Percentiles rank a stretch among this genome's conserved stretches.
Conservation (phyloP, 2,888 invertebrate species). For the Drosophila villosipedis region DNA sequence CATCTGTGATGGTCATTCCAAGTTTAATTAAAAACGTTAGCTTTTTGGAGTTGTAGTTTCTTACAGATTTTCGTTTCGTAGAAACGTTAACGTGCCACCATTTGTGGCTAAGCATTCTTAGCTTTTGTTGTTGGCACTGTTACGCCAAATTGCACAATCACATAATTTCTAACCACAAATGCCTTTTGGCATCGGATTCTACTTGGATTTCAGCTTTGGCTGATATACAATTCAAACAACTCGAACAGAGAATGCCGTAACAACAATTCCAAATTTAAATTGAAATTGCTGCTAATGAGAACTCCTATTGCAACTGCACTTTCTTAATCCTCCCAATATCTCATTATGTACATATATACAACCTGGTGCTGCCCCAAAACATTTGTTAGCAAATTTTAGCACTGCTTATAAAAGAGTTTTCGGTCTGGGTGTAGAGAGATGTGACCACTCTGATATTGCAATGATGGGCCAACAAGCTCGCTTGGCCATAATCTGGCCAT, state of each 20-base stretch:
- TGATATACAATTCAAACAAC: constrained; percentile 7
- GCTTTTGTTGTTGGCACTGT: constrained; percentile 7
- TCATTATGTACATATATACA: background rate
- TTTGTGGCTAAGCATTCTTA: constrained; percentile 22
- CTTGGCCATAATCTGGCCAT: constrained; percentile 12
- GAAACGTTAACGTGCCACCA: constrained; percentile 12
- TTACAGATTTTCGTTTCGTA: constrained; percentile 21
- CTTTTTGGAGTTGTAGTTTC: constrained; percentile 31
- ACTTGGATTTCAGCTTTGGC: constrained; percentile 13
- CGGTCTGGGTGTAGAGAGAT: constrained; percentile 4
- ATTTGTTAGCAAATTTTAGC: constrained; percentile 17
- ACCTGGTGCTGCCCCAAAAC: background rate
- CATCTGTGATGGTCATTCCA: constrained; percentile 42
- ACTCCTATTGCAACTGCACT: constrained; percentile 13
- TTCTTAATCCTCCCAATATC: background rate
- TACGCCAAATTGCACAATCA: constrained; percentile 43
- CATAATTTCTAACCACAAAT: constrained; percentile 38
- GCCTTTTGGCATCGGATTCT: constrained; percentile 17
- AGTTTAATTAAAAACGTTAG: constrained; percentile 59
- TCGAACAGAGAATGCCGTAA: constrained; percentile 13
- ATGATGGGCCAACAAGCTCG: background rate
- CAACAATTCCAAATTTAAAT: constrained; percentile 27
- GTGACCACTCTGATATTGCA: constrained; percentile 8
- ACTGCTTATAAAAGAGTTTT: constrained; percentile 11
- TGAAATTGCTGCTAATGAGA: constrained; percentile 42